A percentile compares a stretch with the other conserved stretches of the same genome.
These are phyloP conservation scores for Benitochromis conjunctus DNA, from an alignment of 2,113 vertebrate genomes.

Conservation along the genomic window DNA sequence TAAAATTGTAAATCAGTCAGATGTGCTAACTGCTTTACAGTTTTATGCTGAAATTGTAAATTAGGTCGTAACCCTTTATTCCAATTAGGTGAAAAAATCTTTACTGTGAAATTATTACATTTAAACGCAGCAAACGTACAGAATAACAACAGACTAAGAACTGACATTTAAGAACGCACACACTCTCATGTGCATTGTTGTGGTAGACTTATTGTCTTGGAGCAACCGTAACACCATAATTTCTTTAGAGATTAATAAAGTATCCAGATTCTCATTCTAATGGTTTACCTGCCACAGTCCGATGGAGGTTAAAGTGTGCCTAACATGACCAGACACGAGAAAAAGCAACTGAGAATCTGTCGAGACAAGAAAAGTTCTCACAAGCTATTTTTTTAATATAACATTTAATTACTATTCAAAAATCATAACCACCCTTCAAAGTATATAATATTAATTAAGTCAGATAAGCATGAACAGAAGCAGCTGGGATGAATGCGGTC, in stretches of 20 bases:
- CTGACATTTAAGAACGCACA: not conserved
- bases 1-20: not conserved
- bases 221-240: not conserved
- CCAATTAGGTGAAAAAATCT: not conserved
- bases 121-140: not conserved
- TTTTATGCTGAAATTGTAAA: not conserved
- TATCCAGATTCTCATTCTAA: not conserved
- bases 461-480: not conserved
- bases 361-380: not conserved
- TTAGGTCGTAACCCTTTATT: not conserved
- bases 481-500: not conserved
- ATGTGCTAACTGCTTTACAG: not conserved
- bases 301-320: not conserved
- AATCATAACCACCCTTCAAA: not conserved
- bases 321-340: not conserved
- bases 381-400: not conserved
- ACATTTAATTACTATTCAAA: not conserved
- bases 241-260: not conserved
- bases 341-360: not conserved
- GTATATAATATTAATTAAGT: not conserved
- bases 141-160: not conserved
- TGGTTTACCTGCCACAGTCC: not conserved
- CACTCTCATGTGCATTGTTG: not conserved
- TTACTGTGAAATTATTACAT: not conserved
- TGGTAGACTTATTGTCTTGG: not conserved